Base-by-base conservation (phyloP, 1,140 invertebrate species). In the Helicoverpa armigera region DNA sequence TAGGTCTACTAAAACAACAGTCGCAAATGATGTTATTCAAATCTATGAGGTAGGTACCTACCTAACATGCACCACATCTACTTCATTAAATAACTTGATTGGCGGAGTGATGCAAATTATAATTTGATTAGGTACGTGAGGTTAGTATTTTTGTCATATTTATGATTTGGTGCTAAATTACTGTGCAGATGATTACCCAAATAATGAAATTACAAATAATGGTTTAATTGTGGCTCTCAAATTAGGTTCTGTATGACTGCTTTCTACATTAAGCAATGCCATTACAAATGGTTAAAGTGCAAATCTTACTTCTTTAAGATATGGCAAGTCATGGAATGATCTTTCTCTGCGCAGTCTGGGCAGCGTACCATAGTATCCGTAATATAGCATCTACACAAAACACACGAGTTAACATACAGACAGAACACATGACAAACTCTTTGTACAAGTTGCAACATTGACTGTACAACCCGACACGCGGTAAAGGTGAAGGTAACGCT, bases 321-420 rank as follows among this genome's bases (percentile, higher is more conserved):
- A 95, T 78, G 96, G 96, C 87, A 97, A 95, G 87, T 97, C 97
- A 91, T 97, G 96, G 91, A 96, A 97, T 83, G 97, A 97, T 88
- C 97, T 95, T 94, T 97, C 97, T 80, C 97, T 96, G 83, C 96
- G 95, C 83, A 97, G 95, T 88, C 97, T 96, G 82, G 97, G 96
- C 87, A 97, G 96, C 18, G 96, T 96, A 82, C 96, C 96, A 94
- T 96, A 96, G 94, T 96, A 96, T 95, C 96, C 95, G 90, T 95
- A 96, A 95, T 96, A 96, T 91, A 96, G 95, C 96, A 96, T 95
- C 96, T 96, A 94, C 88, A 89, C 85, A 94, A 85, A 78, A 70
- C 70, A 83, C 35, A 82, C 51, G 23, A 80, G 23, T 76, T 70
- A 70, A 50, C 61, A 67, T 60, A 61, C 48, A 56, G 18, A 67